Evolutionary conservation across 2,113 vertebrate species (phyloP).

Genomic region (Baryphthengus martii): DNA sequence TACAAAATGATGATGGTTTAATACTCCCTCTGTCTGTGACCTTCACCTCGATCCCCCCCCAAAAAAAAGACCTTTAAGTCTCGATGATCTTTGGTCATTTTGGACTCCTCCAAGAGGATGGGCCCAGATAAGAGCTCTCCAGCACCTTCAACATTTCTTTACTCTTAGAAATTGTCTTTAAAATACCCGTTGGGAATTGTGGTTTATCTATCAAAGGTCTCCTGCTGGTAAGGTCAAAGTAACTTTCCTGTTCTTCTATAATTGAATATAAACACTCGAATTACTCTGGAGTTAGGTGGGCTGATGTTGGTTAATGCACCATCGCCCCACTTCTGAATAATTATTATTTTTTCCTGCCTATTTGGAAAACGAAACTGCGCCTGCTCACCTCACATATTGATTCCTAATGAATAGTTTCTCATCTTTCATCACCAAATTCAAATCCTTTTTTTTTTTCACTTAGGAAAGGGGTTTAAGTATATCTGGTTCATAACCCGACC

Average conservation of each 20-base stretch:
- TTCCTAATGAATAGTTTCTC: neutral
- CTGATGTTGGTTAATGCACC: neutral
- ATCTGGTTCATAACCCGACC: neutral
- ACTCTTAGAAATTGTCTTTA: no score
- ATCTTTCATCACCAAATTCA: neutral
- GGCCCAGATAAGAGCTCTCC: neutral
- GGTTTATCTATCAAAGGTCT: neutral
- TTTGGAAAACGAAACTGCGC: neutral
- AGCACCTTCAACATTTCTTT: neutral
- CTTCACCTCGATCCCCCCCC: neutral
- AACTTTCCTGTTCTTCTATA: neutral
- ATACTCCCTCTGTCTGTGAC: neutral
- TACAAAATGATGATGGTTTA: neutral
- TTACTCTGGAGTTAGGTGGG: no score
- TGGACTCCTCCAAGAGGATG: neutral
- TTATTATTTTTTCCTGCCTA: no score
- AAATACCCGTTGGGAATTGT: neutral
- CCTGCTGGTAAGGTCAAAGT: neutral
- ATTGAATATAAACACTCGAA: neutral
- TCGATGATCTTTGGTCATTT: no score
- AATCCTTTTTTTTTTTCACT: no score
- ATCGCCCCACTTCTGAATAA: neutral
- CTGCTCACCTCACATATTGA: neutral
- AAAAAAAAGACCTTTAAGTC: no score
- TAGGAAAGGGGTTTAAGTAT: neutral